phyloP scores from a whole-genome alignment of 2,113 vertebrate genomes.

The mouse (Mus musculus) region DNA sequence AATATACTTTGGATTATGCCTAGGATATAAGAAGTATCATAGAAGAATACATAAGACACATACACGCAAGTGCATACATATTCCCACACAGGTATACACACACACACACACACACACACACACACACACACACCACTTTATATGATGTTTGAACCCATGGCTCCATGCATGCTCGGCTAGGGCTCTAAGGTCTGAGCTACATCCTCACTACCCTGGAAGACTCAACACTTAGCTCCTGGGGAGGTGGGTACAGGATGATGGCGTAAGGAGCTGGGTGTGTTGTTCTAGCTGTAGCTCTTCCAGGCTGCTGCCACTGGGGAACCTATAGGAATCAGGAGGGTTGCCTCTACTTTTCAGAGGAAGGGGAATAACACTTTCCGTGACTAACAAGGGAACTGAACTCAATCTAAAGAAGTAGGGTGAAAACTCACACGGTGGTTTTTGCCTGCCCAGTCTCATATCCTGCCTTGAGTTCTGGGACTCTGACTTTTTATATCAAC shows the following conservation, averaged over 20 bases:
- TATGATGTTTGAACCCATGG: neutral
- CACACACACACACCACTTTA: neutral
- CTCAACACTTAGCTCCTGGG: neutral
- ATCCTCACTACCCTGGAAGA: no score
- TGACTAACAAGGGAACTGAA: neutral
- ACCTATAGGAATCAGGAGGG: neutral
- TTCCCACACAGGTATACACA: neutral
- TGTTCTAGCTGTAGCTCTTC: neutral
- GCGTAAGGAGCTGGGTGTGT: rapidly evolving
- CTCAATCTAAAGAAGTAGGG: neutral
- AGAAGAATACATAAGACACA: no score
- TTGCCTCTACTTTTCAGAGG: neutral
- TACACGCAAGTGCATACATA: neutral
- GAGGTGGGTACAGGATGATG: no score
- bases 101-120: neutral
- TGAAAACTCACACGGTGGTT: neutral
- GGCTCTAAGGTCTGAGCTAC: neutral
- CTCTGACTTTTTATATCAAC: neutral
- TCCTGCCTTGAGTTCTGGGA: neutral
- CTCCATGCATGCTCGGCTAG: neutral
- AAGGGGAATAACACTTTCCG: neutral
- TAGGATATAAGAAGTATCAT: neutral
- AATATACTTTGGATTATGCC: neutral
- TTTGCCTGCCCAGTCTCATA: neutral
- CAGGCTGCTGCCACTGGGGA: neutral